A percentile compares a stretch with the other conserved stretches of the same genome.
Conservation (phyloP, 2,888 invertebrate species). For the Ephialtes manifestator region DNA sequence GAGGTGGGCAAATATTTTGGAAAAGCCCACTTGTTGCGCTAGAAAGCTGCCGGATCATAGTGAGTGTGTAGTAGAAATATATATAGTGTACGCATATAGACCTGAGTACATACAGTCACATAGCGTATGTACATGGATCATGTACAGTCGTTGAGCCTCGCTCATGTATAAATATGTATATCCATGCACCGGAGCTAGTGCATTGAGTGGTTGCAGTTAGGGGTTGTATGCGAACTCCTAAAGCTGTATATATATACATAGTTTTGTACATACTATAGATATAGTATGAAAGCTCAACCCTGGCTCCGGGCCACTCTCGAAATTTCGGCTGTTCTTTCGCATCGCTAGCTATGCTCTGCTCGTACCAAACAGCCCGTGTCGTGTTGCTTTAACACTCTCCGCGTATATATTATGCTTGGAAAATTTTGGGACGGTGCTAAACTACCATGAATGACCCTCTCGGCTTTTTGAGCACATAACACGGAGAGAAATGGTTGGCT, state of each 20-base stretch:
- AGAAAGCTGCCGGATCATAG: constrained; percentile 24
- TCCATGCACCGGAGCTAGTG: constrained; percentile 29
- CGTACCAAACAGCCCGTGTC: constrained; percentile 43
- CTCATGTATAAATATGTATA: constrained; percentile 54
- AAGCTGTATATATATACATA: neutral
- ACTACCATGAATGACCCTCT: constrained; percentile 16
- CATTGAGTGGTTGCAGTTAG: constrained; percentile 59
- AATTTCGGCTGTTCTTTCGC: constrained; percentile 64
- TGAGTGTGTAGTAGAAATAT: constrained; percentile 22
- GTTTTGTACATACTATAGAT: constrained; percentile 19
- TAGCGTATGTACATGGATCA: constrained; percentile 50
- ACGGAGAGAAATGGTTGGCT: too few species aligned
- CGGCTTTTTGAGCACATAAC: constrained; percentile 68
- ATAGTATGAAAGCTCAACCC: constrained; percentile 34
- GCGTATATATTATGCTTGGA: constrained; percentile 65
- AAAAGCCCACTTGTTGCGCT: constrained; percentile 73
- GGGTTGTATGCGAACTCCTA: constrained; percentile 44
- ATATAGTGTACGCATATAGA: constrained; percentile 15
- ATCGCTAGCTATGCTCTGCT: constrained; percentile 35
- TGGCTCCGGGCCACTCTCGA: constrained; percentile 60
- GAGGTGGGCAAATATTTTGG: constrained; percentile 66
- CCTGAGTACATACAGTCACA: constrained; percentile 19
- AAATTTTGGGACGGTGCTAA: constrained; percentile 74
- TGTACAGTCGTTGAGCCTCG: constrained; percentile 46
- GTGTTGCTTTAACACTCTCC: constrained; percentile 28